Evolutionary conservation across 1,140 invertebrate species (phyloP), one percentile per base, ranked within the genome.

Genomic region (Whitmania pigra): DNA sequence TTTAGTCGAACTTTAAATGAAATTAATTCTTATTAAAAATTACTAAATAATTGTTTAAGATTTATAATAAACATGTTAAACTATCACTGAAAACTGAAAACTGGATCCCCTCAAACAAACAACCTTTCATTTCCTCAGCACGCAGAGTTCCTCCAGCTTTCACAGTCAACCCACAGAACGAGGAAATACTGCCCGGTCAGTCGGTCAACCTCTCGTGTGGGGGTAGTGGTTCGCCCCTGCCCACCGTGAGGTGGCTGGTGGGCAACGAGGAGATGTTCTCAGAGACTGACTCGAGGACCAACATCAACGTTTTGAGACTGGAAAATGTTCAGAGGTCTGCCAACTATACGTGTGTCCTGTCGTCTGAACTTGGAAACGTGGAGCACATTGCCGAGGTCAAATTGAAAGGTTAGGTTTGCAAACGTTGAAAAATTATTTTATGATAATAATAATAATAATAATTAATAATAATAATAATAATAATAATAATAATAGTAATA

Each of bases 221-320:
- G 15, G 96, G 94, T 20, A 89, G 92, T 9, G 95, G 96, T 0
- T 92, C 94, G 0, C 96, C 96, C 0, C 96, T 97, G 93, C 96
- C 96, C 0, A 89, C 88, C 76, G 94, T 99, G 67, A 94, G 92
- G 82, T 99, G 94, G 94, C 87, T 90, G 72, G 90, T 92, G 83
- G 93, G 89, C 79, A 77, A 76, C 0, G 89, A 92, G 80, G 89
- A 93, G 80, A 88, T 91, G 75, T 86, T 91, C 60, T 89, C 90
- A 0, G 87, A 78, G 15, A 78, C 82, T 60, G 76, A 79, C 17
- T 73, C 78, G 17, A 79, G 84, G 7, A 82, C 86, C 57, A 86
- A 86, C 2, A 80, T 80, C 67, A 97, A 97, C 84, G 88, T 93
- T 20, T 84, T 99, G 27, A 86, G 88, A 72, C 79, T 98, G 74